Evolutionary conservation across 1,140 invertebrate species (phyloP).

Genomic region (Pogonomyrmex barbatus): DNA sequence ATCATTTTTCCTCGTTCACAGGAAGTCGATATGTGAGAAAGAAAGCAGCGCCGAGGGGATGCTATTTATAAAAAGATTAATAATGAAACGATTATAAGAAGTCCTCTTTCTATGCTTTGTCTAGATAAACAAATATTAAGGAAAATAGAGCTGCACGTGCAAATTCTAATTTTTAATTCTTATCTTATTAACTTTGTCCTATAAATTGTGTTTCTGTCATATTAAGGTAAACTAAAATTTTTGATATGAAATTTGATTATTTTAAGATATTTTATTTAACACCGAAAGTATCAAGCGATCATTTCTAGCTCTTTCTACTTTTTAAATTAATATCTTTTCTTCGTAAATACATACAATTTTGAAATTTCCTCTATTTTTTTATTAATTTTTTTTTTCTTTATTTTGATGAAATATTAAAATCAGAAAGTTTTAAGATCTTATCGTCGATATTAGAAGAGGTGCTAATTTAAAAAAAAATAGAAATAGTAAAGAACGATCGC

Average conservation of each 20-base stretch:
- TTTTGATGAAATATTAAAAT: too few species aligned
- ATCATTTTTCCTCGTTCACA: conserved; percentile 30
- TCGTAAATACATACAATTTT: too few species aligned
- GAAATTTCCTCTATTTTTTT: too few species aligned
- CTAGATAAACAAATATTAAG: conserved; percentile 2
- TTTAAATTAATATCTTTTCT: too few species aligned
- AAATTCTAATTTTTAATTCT: too few species aligned
- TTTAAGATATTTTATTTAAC: neutral
- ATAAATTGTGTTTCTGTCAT: neutral
- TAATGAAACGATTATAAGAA: conserved; percentile 13
- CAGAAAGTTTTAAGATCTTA: too few species aligned
- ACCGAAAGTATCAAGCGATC: too few species aligned
- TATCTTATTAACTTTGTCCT: neutral
- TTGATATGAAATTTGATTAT: neutral
- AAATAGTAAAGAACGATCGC: too few species aligned
- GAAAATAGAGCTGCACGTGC: neutral
- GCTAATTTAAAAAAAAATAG: too few species aligned
- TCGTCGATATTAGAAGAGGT: too few species aligned
- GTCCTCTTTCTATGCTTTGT: neutral
- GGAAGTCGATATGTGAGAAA: neutral
- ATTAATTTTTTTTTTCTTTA: too few species aligned
- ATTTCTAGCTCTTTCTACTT: too few species aligned
- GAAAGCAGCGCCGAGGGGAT: neutral
- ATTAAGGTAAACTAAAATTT: neutral
- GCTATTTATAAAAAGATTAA: conserved; percentile 16